phyloP scores from a whole-genome alignment of 2,797 vertebrate genomes.

The Labeo calbasu region DNA sequence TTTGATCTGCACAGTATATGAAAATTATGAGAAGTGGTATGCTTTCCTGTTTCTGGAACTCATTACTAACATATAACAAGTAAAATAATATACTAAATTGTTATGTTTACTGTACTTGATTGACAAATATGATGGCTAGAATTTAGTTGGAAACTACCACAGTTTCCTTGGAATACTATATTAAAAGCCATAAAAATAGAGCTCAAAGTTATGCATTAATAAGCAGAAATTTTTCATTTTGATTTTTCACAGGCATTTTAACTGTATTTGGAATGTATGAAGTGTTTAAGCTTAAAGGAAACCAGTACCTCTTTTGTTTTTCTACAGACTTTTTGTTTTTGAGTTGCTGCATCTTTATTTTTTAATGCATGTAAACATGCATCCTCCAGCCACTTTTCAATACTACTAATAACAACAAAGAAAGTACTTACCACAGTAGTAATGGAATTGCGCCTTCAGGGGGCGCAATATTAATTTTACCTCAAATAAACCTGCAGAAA shows the following conservation, averaged over 20 bases:
- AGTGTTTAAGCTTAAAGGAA: background rate
- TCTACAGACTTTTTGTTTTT: background rate
- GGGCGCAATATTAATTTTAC: constrained; percentile 17
- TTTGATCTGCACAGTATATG: background rate
- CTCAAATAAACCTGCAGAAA: constrained; percentile 48
- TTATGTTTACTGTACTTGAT: background rate
- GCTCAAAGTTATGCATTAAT: background rate
- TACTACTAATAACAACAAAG: background rate
- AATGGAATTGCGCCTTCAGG: background rate
- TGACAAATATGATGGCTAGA: background rate
- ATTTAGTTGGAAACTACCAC: background rate
- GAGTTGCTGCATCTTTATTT: background rate
- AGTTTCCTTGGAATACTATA: background rate
- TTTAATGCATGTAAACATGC: background rate
- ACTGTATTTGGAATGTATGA: background rate
- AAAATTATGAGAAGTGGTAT: background rate
- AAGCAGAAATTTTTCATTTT: background rate
- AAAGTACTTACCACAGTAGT: background rate
- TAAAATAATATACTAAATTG: background rate
- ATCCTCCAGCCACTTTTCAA: background rate
- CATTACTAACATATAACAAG: background rate
- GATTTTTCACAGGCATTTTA: background rate
- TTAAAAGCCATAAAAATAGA: background rate
- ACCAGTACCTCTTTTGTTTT: background rate
- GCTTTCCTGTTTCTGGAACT: background rate